Evolutionary conservation across 2,797 vertebrate species (phyloP).

Genomic region (Eutrigla gurnardus): DNA sequence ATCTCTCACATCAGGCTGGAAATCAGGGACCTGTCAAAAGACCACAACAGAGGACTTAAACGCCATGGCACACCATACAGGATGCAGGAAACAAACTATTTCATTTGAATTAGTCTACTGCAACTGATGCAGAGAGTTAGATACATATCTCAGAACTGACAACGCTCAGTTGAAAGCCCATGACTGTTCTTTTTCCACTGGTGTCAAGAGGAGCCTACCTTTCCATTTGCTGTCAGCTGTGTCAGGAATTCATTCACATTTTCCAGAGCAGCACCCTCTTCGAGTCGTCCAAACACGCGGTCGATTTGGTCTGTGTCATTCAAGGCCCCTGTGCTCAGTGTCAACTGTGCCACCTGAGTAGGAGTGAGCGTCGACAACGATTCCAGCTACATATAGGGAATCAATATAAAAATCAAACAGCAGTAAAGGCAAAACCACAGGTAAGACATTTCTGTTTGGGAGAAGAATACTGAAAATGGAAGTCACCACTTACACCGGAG

Average conservation of each 20-base stretch:
- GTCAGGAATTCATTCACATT: constrained; percentile 61
- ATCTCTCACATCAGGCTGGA: constrained; percentile 54
- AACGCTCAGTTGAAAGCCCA: not conserved
- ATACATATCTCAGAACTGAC: not conserved
- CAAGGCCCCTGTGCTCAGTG: constrained; percentile 1
- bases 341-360: constrained; percentile 44
- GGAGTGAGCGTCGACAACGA: constrained; percentile 34
- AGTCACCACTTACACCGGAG: constrained; percentile 55
- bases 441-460: not conserved
- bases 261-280: constrained; percentile 43
- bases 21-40: constrained; percentile 43
- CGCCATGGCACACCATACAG: not conserved
- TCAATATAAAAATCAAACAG: not conserved
- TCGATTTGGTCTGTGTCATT: constrained; percentile 43
- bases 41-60: not conserved
- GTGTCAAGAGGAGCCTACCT: constrained; percentile 35
- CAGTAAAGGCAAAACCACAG: not conserved
- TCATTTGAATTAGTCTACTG: not conserved
- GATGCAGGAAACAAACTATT: not conserved
- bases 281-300: constrained; percentile 56
- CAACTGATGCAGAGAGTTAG: not conserved
- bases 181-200: not conserved
- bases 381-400: constrained; percentile 12
- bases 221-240: constrained; percentile 19
- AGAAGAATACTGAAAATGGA: not conserved